phyloP scores from a whole-genome alignment of 1,140 invertebrate genomes.

The Cepaea nemoralis region DNA sequence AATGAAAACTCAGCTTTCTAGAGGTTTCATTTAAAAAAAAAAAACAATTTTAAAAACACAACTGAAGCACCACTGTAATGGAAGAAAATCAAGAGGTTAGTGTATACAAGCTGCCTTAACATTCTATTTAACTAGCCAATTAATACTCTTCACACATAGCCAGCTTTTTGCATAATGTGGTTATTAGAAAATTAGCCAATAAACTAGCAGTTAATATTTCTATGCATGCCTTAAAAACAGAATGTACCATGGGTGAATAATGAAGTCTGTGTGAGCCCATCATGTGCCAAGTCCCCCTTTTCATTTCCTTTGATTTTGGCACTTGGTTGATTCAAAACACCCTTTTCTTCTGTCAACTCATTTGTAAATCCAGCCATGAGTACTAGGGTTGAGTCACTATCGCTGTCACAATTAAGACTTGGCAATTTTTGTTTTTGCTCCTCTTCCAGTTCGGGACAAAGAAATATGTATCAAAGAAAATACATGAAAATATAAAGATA shows the following conservation, averaged over 20 bases:
- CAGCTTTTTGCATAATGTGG: too few relatives aligned
- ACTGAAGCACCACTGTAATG: too few relatives aligned
- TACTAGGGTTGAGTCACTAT: conserved; percentile 40
- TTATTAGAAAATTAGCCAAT: neutral
- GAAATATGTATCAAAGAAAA: too few relatives aligned
- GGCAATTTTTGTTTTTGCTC: conserved; percentile 20
- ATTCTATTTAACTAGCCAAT: too few relatives aligned
- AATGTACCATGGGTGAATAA: neutral
- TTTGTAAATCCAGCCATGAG: conserved; percentile 17
- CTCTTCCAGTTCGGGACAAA: neutral
- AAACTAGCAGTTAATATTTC: neutral
- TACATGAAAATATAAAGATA: too few relatives aligned
- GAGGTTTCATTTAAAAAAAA: too few relatives aligned
- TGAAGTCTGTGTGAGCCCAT: neutral
- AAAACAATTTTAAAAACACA: too few relatives aligned
- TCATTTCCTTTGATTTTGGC: neutral
- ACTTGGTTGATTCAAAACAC: neutral
- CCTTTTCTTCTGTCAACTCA: neutral
- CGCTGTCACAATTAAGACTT: conserved; percentile 16
- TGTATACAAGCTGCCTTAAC: too few relatives aligned
- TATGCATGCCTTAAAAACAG: neutral
- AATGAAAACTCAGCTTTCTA: too few relatives aligned
- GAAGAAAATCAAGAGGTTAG: too few relatives aligned
- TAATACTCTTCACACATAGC: too few relatives aligned
- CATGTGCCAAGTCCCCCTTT: neutral